A percentile compares a stretch with the other conserved stretches of the same genome.
These are phyloP conservation scores for Bombylius major DNA, from an alignment of 2,888 invertebrate genomes.

Conservation along the genomic window DNA sequence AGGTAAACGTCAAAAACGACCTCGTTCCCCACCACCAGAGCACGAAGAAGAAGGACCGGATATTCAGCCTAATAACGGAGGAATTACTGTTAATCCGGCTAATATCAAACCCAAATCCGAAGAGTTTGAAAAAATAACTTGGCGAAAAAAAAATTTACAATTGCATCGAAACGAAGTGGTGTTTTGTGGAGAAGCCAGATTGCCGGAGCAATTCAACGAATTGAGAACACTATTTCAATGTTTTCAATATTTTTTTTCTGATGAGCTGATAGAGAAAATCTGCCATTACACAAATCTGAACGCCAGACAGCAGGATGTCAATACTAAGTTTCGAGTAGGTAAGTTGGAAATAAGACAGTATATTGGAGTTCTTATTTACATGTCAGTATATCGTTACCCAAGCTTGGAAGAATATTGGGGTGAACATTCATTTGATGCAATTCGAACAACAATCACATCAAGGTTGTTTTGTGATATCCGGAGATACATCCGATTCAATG, in stretches of 20 bases:
- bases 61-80: neutral
- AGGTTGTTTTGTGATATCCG: neutral
- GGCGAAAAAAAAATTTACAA: conserved; percentile 4
- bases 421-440: neutral
- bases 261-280: neutral
- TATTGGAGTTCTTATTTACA: neutral
- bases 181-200: conserved; percentile 3
- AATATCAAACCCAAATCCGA: conserved; percentile 2
- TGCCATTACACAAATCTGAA: neutral
- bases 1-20: neutral
- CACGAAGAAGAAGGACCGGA: neutral
- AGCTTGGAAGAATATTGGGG: neutral
- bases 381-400: conserved; percentile 1
- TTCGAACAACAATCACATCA: neutral
- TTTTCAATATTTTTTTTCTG: conserved; percentile 1
- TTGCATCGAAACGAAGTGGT: conserved; percentile 4
- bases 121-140: conserved; percentile 2
- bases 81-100: neutral
- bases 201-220: neutral
- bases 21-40: conserved; percentile 1
- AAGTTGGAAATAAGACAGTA: neutral
- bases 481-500: conserved; percentile 1
- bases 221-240: conserved; percentile 3
- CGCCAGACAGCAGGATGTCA: conserved; percentile 1
- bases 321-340: neutral